Percentiles rank a stretch among this genome's conserved stretches.
Evolutionary conservation across 2,113 vertebrate genomes (phyloP).

Genomic region (Festucalex cinctus): DNA sequence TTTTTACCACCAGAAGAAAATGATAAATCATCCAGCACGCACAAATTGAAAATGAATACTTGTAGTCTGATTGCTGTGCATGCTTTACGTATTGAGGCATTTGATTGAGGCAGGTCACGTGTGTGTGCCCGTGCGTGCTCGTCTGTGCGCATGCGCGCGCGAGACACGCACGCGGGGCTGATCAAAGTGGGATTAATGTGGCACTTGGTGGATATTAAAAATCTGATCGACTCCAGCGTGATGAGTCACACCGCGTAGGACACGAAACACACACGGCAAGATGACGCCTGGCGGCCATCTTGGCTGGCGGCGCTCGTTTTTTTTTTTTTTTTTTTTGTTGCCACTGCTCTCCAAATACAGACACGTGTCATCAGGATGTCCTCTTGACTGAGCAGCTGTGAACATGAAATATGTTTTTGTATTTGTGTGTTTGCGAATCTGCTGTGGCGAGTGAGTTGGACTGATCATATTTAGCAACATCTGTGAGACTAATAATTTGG

Average conservation of each 20-base stretch:
- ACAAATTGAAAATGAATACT: background rate
- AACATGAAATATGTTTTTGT: background rate
- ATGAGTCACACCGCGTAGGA: constrained; percentile 54
- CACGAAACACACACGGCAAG: constrained; percentile 7
- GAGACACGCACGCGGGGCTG: constrained; percentile 24
- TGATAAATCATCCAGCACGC: no score
- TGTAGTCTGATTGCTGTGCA: background rate
- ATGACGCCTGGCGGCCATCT: constrained; percentile 4
- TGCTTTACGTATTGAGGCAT: background rate
- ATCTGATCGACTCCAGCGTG: constrained; percentile 24
- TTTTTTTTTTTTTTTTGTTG: no score
- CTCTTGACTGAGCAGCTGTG: background rate
- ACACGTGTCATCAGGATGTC: background rate
- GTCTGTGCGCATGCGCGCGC: constrained; percentile 1
- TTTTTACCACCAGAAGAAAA: no score
- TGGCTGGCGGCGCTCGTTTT: background rate
- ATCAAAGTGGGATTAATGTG: constrained; percentile 27
- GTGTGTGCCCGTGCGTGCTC: no score
- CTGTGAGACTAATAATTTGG: background rate
- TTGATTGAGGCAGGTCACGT: background rate
- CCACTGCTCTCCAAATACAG: background rate
- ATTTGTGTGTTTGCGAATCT: background rate
- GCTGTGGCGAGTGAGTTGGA: background rate
- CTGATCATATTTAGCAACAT: background rate
- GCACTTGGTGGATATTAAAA: constrained; percentile 2